Percentiles rank a stretch among this genome's conserved stretches.
These are phyloP conservation scores for Harpagifer antarcticus DNA, from an alignment of 2,797 vertebrate species.

Conservation along the genomic window DNA sequence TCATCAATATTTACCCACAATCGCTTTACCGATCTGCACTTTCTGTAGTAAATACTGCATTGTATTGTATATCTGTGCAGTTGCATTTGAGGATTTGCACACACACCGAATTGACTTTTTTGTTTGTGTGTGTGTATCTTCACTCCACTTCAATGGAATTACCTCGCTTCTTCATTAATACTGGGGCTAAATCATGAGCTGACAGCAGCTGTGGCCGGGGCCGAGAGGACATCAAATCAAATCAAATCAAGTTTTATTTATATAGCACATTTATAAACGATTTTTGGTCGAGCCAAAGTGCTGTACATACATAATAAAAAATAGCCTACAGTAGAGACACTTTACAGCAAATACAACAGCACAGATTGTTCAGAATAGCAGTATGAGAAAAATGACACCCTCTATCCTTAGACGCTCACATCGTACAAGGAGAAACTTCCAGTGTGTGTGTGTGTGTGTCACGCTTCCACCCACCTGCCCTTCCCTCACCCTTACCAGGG, in stretches of 20 bases:
- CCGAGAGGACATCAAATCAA: slow-evolving; percentile 52
- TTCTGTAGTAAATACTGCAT: background rate
- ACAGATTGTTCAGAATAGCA: too few relatives aligned
- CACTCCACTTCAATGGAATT: slow-evolving; percentile 53
- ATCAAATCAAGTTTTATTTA: too few relatives aligned
- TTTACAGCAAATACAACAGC: too few relatives aligned
- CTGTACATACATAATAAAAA: too few relatives aligned
- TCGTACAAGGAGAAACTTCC: too few relatives aligned
- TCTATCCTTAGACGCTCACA: too few relatives aligned
- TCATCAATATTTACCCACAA: slow-evolving; percentile 20
- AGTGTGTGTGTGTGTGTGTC: slow-evolving; percentile 1
- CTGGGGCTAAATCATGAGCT: slow-evolving; percentile 71
- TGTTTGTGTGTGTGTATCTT: slow-evolving; percentile 33
- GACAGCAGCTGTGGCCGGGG: slow-evolving; percentile 67
- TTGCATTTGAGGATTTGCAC: background rate
- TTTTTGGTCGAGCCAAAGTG: too few relatives aligned
- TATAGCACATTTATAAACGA: too few relatives aligned
- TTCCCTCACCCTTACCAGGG: slow-evolving; percentile 46
- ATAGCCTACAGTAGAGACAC: too few relatives aligned
- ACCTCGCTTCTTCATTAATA: slow-evolving; percentile 74
- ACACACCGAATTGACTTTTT: background rate
- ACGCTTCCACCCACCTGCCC: slow-evolving; percentile 44
- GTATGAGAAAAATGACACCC: too few relatives aligned
- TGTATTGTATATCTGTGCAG: background rate
- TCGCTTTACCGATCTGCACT: background rate